phyloP scores from a whole-genome alignment of 2,888 invertebrate species.

The Bellardia pandia region DNA sequence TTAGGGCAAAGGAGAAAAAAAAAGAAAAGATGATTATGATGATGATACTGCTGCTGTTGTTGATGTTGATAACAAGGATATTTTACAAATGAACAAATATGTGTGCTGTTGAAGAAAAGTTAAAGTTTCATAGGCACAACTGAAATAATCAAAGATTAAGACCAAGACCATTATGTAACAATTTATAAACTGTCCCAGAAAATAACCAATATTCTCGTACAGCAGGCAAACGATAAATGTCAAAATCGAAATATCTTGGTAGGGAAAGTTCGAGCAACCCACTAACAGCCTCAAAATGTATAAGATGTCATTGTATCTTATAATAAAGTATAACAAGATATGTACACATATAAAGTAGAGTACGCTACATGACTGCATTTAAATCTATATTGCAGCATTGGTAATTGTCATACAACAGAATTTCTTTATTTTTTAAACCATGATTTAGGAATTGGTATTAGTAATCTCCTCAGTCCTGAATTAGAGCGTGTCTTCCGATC shows the following conservation, averaged over 20 bases:
- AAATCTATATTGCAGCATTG: too few relatives aligned
- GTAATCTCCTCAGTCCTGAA: too few relatives aligned
- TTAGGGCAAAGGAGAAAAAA: background rate
- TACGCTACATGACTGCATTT: too few relatives aligned
- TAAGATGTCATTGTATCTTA: too few relatives aligned
- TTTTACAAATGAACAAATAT: conserved; percentile 22
- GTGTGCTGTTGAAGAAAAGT: background rate
- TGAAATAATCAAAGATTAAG: conserved; percentile 57
- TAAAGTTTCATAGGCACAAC: background rate
- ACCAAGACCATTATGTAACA: conserved; percentile 33
- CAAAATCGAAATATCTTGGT: conserved; percentile 48
- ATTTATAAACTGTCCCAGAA: background rate
- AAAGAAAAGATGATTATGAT: background rate
- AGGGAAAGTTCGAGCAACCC: background rate
- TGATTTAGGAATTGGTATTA: too few relatives aligned
- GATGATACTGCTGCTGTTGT: background rate
- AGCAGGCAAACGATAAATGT: conserved; percentile 39
- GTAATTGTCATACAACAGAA: too few relatives aligned
- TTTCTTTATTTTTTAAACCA: too few relatives aligned
- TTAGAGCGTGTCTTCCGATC: too few relatives aligned
- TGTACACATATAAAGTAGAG: too few relatives aligned
- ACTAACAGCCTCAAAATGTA: background rate
- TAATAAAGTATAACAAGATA: too few relatives aligned
- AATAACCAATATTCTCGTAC: background rate
- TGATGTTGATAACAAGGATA: conserved; percentile 1